phyloP scores from a whole-genome alignment of 2,113 vertebrate species.

The Plecturocebus donacophilus region DNA sequence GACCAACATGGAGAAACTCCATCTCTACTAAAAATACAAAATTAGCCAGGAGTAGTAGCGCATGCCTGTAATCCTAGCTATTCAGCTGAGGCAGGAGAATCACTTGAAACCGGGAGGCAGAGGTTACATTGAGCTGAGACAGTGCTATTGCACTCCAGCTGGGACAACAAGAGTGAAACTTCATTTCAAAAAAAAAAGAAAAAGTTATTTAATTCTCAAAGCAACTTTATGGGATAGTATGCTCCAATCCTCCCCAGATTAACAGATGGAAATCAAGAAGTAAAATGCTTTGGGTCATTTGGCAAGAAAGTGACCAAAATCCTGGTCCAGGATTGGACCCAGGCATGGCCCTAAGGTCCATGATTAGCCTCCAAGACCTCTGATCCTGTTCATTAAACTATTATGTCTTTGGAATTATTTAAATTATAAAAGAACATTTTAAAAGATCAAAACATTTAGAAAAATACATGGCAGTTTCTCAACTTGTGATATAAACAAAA shows the following conservation, averaged over 20 bases:
- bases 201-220: conserved; percentile 41
- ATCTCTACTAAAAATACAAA: too few species aligned
- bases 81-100: too few species aligned
- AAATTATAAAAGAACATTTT: neutral
- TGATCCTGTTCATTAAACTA: neutral
- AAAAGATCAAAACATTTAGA: neutral
- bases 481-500: conserved; percentile 24
- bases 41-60: too few species aligned
- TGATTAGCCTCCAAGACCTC: neutral
- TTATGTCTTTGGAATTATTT: neutral
- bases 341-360: neutral
- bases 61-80: too few species aligned
- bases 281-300: neutral
- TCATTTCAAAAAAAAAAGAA: too few species aligned
- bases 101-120: too few species aligned
- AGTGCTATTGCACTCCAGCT: too few species aligned
- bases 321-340: neutral
- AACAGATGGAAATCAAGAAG: neutral
- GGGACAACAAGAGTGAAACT: too few species aligned
- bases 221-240: neutral
- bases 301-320: neutral
- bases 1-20: too few species aligned
- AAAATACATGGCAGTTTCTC: neutral
- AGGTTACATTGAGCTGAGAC: too few species aligned
- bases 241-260: neutral